Conservation (phyloP, 2,113 vertebrate species). For the Chlamydotis undulata region DNA sequence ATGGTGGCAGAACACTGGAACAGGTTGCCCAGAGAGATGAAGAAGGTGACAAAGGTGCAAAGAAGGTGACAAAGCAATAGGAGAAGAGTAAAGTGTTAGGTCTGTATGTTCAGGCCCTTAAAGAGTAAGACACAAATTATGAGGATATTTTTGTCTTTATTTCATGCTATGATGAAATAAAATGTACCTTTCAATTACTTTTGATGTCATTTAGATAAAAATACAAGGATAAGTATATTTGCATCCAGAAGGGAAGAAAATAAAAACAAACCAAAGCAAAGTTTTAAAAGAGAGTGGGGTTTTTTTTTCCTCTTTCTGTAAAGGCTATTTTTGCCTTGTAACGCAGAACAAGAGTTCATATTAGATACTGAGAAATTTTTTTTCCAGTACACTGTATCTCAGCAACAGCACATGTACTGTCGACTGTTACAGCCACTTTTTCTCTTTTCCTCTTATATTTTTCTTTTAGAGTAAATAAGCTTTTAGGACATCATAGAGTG, state of each 20-base stretch:
- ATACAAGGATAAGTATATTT: not conserved
- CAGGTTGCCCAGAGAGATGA: too few species aligned
- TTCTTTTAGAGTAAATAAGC: slow-evolving; percentile 18
- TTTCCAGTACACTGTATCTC: not conserved
- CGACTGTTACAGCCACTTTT: not conserved
- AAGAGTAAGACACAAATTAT: not conserved
- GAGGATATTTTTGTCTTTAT: not conserved
- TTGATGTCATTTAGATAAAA: not conserved
- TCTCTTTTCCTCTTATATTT: not conserved
- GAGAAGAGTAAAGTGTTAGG: not conserved
- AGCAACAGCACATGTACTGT: slow-evolving; percentile 11
- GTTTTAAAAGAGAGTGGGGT: not conserved
- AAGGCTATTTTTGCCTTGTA: not conserved
- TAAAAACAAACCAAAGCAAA: not conserved
- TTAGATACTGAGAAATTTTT: not conserved
- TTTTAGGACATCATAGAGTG: not conserved
- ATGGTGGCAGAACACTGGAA: too few species aligned
- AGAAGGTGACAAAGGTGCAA: too few species aligned
- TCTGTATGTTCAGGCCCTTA: not conserved
- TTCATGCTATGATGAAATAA: not conserved
- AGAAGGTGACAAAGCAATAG: not conserved
- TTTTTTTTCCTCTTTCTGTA: not conserved
- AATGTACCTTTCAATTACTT: not conserved
- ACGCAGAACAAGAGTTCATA: not conserved
- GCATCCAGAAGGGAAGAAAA: not conserved